Evolutionary conservation across 2,888 invertebrate genomes (phyloP), one percentile per base, ranked within the genome.

Genomic region (Diplolepis rosae): DNA sequence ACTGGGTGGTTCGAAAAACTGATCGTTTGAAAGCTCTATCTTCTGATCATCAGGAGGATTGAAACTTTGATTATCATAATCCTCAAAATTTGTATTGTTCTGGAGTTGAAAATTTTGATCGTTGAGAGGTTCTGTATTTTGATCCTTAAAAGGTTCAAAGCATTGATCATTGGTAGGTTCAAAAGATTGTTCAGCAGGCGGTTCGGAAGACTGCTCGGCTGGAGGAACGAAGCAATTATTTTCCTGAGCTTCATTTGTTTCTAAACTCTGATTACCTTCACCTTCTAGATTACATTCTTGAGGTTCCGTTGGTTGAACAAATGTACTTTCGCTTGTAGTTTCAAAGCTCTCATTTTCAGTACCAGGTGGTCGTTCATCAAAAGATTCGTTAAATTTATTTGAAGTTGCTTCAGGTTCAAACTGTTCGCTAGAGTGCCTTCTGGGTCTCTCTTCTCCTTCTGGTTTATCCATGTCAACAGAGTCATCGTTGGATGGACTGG

Each of bases 401-500:
- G 61, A 24, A n/a, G 35, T 32, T 22, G 24, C 22, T 28, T 66
- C 66, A 1, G 24, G 18, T 5, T 50, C 18, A 6, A 45, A 48
- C 6, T 32, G 28, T 7, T 52, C 65, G 22, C 7, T 30, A 13
- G 30, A 72, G 68, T 28, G 68, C 67, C 22, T 35, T 15, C 15
- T 69, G 18, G n/a, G 30, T 65, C 18, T 76, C 71, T 67, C 69
- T 24, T 72, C 67, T 30, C 72, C 52, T 13, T 65, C 69, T n/a
- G 50, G 39, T 22, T 7, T 39, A 6, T 70, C 66, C 15, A 69
- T 67, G 13, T 39, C 56, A 11, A 32, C 66, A 13, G 48, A 11
- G 22, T 68, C 56, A 3, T 54, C 75, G 4, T 71, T 69, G 6
- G 79, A 74, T 11, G 84, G 84, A 67, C 83, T 84, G 4, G 77